Base-by-base conservation (phyloP, 2,113 vertebrate genomes). In the Mormyrus lacerda region DNA sequence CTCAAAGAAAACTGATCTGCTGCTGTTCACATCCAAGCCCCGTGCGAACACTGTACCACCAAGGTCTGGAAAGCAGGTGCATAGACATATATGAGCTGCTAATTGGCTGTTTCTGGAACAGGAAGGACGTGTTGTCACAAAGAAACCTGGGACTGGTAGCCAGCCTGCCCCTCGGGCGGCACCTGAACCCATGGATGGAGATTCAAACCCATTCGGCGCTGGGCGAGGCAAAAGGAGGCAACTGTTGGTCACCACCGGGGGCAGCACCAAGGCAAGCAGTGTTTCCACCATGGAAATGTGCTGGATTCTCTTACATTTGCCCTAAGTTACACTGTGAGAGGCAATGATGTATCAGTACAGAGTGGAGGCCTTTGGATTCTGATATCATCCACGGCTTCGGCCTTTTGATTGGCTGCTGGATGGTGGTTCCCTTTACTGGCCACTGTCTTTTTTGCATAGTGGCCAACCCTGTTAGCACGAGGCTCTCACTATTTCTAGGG, bases 51-150 rank as follows among this genome's bases (percentile, higher is more conserved):
- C 10, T 2, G 10, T 45, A 0, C 11, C 45, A 8, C 4, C 10
- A 17, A 50, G 83, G 42, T 85, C 47, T 79, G 73, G 35, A 50
- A 48, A 15, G 83, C 42, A 4, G 5, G 24, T 39, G 15, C 13
- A 24, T 44, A 45, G 35, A n/a, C 21, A 47, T n/a, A 6, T 4
- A 47, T 48, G 44, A 73, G 42, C 47, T 50, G 21, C n/a, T 47
- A 17, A 50, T 3, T 13, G 48, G n/a, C 44, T 61, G 9, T 35
- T 45, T 89, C 50, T 89, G 93, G 84, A 87, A 47, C 94, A 99
- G 98, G 98, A 97, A 89, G 97, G 96, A 92, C 97, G 98, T 42
- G 94, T 98, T 44, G 98, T 99, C 91, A 96, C 95, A 7, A 96
- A 96, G 83, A 97, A 97, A 91, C 92, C 95, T 85, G 90, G 88